Percentiles rank a stretch among this genome's conserved stretches.
Evolutionary conservation across 2,888 invertebrate species (phyloP).

Genomic region (Linyphia triangularis): DNA sequence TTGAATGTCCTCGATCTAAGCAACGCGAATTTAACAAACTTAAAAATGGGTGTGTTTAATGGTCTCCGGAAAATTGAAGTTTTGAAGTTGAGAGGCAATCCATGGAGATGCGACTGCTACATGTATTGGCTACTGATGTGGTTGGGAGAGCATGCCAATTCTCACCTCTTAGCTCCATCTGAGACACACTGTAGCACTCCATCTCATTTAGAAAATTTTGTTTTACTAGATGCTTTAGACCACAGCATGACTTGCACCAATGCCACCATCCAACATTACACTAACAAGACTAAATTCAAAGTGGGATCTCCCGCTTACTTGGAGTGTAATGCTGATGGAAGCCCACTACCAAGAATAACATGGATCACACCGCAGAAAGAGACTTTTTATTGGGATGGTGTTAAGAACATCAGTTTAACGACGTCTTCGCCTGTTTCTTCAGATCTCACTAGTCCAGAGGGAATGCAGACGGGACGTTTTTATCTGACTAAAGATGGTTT

Average conservation of each 20-base stretch:
- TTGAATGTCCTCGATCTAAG: constrained; percentile 80
- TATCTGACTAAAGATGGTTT: constrained; percentile 69
- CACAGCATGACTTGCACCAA: constrained; percentile 86
- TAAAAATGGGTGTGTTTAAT: constrained; percentile 75
- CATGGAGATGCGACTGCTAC: constrained; percentile 77
- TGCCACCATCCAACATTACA: constrained; percentile 80
- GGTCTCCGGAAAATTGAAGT: constrained; percentile 56
- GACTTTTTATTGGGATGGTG: constrained; percentile 83
- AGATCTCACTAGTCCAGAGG: neutral
- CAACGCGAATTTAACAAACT: constrained; percentile 82
- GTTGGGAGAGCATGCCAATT: constrained; percentile 78
- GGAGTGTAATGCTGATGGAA: constrained; percentile 96
- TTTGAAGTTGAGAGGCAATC: constrained; percentile 78
- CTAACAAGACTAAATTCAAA: constrained; percentile 78
- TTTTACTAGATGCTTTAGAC: constrained; percentile 76
- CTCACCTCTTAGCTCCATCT: constrained; percentile 74
- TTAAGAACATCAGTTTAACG: too few relatives aligned
- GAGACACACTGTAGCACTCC: constrained; percentile 70
- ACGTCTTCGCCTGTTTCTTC: constrained; percentile 2
- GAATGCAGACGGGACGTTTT: constrained; percentile 48
- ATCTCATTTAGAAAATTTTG: constrained; percentile 45
- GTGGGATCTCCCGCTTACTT: constrained; percentile 84
- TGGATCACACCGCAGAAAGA: constrained; percentile 84
- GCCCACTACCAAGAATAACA: constrained; percentile 98
- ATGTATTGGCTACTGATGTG: constrained; percentile 85